Base-by-base conservation (phyloP, 2,797 vertebrate species). In the Picus viridis region DNA sequence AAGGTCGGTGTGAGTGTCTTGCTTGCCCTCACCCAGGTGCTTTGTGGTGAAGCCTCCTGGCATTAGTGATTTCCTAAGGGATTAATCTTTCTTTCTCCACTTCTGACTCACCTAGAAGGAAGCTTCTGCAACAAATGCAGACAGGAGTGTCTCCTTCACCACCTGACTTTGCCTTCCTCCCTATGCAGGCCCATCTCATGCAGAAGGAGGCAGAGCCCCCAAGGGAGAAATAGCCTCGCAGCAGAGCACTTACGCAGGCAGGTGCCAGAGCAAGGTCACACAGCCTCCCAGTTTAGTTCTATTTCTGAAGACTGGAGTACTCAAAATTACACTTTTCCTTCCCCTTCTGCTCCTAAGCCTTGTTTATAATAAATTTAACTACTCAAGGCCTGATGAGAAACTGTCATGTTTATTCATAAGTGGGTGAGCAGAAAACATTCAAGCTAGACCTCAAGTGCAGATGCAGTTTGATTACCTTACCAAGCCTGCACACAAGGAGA, bases 281-380 rank as follows among this genome's bases (percentile, higher is more conserved):
- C 75, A 91, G 90, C 74, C 92, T 91, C 64, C 90, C 71, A 93
- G 91, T 93, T 95, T 65, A 2, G 16, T 90, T 93, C 95, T 94
- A 86, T 93, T 95, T 95, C 88, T 93, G 91, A 91, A 93, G 51
- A 68, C 36, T 62, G 41, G 86, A 96, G 88, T 93, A 93, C 68
- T 94, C 83, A 77, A 88, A 88, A 85, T 85, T 67, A 85, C 79
- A 53, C 23, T 95, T 68, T 93, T 88, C 34, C 67, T 91, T 93
- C 73, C 73, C 63, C 83, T 94, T 59, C 87, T 83, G 79, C 76
- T 95, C 67, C 85, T 34, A 57, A 92, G 79, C 63, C 57, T 83
- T 86, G 76, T 92, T 95, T 89, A 36, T 89, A 70, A 83, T 53
- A 70, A 73, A 67, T 70, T 76, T 51, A 67, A 49, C 70, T 67